Base-by-base conservation (phyloP, 2,797 vertebrate species). In the Netta rufina region DNA sequence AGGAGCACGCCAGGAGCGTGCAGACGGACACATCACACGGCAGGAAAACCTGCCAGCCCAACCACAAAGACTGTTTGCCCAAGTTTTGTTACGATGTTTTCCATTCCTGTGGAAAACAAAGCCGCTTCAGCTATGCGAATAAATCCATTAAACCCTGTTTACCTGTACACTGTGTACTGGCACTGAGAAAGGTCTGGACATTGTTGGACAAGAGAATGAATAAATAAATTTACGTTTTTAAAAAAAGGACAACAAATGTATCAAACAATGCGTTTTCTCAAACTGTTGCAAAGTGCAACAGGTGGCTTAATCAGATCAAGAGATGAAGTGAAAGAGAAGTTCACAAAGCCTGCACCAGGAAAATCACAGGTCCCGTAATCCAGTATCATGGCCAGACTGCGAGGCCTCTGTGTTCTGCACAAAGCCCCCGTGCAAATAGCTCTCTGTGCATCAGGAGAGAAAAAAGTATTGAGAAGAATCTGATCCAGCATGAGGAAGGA, bases 331-430 rank as follows among this genome's bases (percentile, higher is more conserved):
- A 17, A 27, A 33, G 87, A 7, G 0, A 11, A 72, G 45, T 20
- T 30, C 61, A 58, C 41, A 51, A 57, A 45, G 47, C 60, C 49
- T 8, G 32, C 7, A 25, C 5, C 36, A 13, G 58, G 57, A 27
- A 16, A 66, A 27, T 5, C 45, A 5, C 51, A 13, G 72, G 10
- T 67, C 61, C 51, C 27, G 5, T 10, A 28, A 56, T 16, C 54
- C 79, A 3, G 1, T 1, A 3, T 0, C 7, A 1, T 1, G 2
- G 73, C 72, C 15, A n/a, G 14, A 21, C 11, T 0, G 1, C 16
- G 65, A 28, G 56, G 41, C 30, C 1, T 5, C 61, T 4, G 51
- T 3, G 1, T 8, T 62, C 82, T 53, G 49, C 82, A 38, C 41
- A 57, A 12, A 80, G 15, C 1, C 36, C 45, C 70, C 15, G 1